Base-by-base conservation (phyloP, 2,888 invertebrate species). In the Carpatolechia fugitivella region DNA sequence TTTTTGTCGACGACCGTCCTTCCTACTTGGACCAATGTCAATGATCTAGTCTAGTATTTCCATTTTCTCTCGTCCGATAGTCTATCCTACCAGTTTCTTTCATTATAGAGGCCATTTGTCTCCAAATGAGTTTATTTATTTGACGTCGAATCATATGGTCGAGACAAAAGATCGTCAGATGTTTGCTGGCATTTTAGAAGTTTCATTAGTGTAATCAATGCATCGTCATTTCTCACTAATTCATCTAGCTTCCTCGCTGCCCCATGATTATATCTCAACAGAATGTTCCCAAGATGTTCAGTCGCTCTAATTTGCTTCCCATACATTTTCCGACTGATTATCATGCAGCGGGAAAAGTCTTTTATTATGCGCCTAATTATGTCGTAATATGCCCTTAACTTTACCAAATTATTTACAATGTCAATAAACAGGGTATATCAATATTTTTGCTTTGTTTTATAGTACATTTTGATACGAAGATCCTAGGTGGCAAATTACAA, bases 221-320 rank as follows among this genome's bases (percentile, higher is more conserved):
- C 70, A 71, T 73, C 68, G 69, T 70, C 62, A 68, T 73, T 80
- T 79, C 78, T 72, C 76, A 80, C 74, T 71, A 69, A 75, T 74
- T 74, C 70, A 76, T 74, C 70, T 76, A 69, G 68, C 66, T 41
- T 75, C 69, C 70, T 63, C 70, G 55, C 55, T 70, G 75, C 73
- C 77, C 77, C 78, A 81, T 78, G 70, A 82, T 79, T 76, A 67
- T 74, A 74, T 80, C 78, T 74, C 72, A 69, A 72, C 76, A 74
- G 72, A 78, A 80, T 74, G 71, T 84, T 85, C 82, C 75, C 85
- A 82, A 80, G 82, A 79, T 74, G 68, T 67, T 70, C 69, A 66
- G 64, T 65, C 63, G 59, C 59, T 59, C 58, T 69, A 66, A 69
- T 74, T 64, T 72, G 69, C 70, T 82, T 82, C 81, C 77, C 80